Percentiles rank a stretch among this genome's conserved stretches.
These are phyloP conservation scores for Gorsachius goisagi DNA, from an alignment of 2,113 vertebrate genomes.

Conservation along the genomic window DNA sequence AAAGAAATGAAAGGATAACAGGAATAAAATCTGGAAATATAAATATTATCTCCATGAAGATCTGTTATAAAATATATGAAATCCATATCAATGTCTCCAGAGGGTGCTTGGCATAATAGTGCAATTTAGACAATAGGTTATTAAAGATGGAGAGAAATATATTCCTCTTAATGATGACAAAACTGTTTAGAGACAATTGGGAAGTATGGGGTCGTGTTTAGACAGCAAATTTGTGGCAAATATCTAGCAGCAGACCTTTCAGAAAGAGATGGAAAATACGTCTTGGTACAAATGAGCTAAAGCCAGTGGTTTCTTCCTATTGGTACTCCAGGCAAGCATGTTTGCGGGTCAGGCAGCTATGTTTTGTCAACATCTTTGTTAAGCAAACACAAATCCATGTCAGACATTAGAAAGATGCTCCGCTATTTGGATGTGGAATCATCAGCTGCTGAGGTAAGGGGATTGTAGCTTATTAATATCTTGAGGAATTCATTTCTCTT, in stretches of 20 bases:
- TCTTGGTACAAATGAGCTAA: neutral
- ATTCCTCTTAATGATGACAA: neutral
- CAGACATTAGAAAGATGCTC: neutral
- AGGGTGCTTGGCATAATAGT: neutral
- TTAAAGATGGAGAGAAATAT: neutral
- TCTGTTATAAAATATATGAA: slow-evolving; percentile 9
- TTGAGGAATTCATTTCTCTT: neutral
- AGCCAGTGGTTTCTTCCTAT: neutral
- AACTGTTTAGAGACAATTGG: neutral
- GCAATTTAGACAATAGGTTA: neutral
- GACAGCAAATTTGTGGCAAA: neutral
- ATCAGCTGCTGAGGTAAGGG: neutral
- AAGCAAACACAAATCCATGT: neutral
- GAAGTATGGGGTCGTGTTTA: neutral
- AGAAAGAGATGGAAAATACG: rapidly evolving
- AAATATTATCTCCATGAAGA: slow-evolving; percentile 12
- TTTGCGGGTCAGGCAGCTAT: neutral
- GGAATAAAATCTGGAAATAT: slow-evolving; percentile 6
- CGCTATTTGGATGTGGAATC: neutral
- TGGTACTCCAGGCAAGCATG: neutral
- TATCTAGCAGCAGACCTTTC: neutral
- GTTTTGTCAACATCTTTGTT: neutral
- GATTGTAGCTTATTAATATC: neutral
- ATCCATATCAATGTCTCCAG: neutral
- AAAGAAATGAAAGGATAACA: slow-evolving; percentile 11